Base-by-base conservation (phyloP, 2,113 vertebrate species). In the Tachycineta bicolor region DNA sequence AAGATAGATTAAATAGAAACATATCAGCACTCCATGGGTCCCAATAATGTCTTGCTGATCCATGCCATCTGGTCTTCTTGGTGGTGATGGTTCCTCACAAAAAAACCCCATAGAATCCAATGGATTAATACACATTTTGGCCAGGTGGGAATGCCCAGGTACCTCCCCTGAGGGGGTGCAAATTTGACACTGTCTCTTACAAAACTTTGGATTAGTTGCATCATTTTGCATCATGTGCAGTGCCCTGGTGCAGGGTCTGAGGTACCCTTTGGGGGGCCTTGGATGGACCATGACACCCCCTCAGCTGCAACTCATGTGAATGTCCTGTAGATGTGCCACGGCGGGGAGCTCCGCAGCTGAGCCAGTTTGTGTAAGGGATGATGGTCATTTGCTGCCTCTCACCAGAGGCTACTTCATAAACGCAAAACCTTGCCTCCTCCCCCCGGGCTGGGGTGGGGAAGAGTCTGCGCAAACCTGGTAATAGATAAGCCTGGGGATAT, bases 361-460 rank as follows among this genome's bases (percentile, higher is more conserved):
- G n/a, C 14, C 34, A 20, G 29, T 75, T 41, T 65, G 19, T 23
- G 8, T 24, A 41, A 49, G 19, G 16, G 43, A 49, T 19, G 34
- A 49, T 14, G 16, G 12, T 7, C 1, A 0, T 25, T 31, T 16
- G 4, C 34, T 67, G 25, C 20, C 50, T 49, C 34, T 43, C 43
- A 34, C 16, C 29, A 67, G 29, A 56, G 29, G 60, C 43, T 65
- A 9, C 19, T 15, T 56, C n/a, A 41, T n/a, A 65, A 3, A 7
- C 12, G 15, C 29, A 49, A 41, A 56, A 85, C 10, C 24, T 65
- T 43, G 64, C 26, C 43, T 56, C 23, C 20, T n/a, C 4, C 2
- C 4, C 18, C 17, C 14, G 43, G 28, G 7, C 1, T 64, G 28
- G 5, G 4, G 56, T 12, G 8, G 19, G 3, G 5, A 11, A 9